Evolutionary conservation across 2,797 vertebrate genomes (phyloP), one percentile per base, ranked within the genome.

Genomic region (Columba guinea): DNA sequence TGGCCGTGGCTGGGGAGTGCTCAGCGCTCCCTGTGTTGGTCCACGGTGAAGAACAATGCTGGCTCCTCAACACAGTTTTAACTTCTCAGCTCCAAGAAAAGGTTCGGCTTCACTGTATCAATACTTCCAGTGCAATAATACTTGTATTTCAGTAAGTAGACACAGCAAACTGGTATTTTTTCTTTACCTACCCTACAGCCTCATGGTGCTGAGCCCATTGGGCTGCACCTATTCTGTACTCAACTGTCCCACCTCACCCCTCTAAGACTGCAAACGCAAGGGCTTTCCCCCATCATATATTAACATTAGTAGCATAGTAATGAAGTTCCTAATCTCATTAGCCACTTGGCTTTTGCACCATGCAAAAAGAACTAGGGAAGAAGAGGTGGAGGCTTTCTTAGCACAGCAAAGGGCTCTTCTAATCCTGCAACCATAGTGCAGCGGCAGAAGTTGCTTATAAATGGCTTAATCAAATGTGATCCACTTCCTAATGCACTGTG

Each of bases 121-220:
- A 63, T 21, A 58, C 7, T 7, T 41, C 11, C 86, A 86, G 58
- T 3, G 10, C 9, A 12, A 75, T 84, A 27, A 17, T 7, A 63
- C 4, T 23, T 44, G 13, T 5, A 23, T 46, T 84, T 75, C n/a
- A 59, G 22, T 9, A 49, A 73, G 26, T 2, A 3, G 64, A 21
- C 5, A 3, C 18, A 63, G 41, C 32, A 79, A 84, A 46, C 12
- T 34, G 10, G 15, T 32, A n/a, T 58, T 20, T 17, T 35, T 39
- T 26, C 65, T 59, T 78, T 14, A 41, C 30, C 27, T 7, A 10
- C 11, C 8, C 26, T 21, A 49, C 7, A 79, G 53, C 69, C n/a
- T 76, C 0, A 0, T 0, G 1, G 35, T 4, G 3, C 48, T 27
- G 37, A 70, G 69, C 82, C 37, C 56, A n/a, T 13, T 0, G 1